Base-by-base conservation (phyloP, 2,797 vertebrate species). In the Enteromius fasciolatus region DNA sequence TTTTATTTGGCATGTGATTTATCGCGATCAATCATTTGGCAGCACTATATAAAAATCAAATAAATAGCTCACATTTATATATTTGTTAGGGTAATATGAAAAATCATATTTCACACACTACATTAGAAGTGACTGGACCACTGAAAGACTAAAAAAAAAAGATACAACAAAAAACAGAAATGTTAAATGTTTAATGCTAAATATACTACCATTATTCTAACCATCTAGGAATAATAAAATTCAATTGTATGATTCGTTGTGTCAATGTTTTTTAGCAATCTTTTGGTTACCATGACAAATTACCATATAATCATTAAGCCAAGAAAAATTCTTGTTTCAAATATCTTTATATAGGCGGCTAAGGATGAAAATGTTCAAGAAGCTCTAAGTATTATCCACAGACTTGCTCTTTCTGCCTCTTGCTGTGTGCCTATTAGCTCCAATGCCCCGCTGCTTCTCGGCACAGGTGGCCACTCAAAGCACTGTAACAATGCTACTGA, bases 381-480 rank as follows among this genome's bases (percentile, higher is more conserved):
- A 80, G 36, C 23, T 36, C 2, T 20, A n/a, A 70, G 68, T 31
- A 33, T 48, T 81, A 73, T 28, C n/a, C 44, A 54, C 69, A 52
- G n/a, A 72, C 36, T 39, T 28, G 15, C 15, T 73, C 23, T 78
- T 31, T 69, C 44, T 25, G n/a, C 75, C 48, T 80, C 36, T 76
- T 31, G 15, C 48, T 75, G 39, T 69, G 52, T 20, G 11, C 66
- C 74, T 18, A 81, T 85, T 81, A 73, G 74, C 20, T 68, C 25
- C 69, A 59, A 66, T 41, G 36, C 9, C 33, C 46, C 73, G 25
- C 78, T 77, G 74, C 33, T 44, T 77, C 73, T 54, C 54, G 1
- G 18, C 15, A 66, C 67, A 73, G 70, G 77, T 67, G 61, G 59
- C 68, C 76, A 83, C 68, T 66, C 33, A 69, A 39, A 28, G 54